Percentiles rank a stretch among this genome's conserved stretches.
Evolutionary conservation across 1,140 invertebrate genomes (phyloP).

Genomic region (Leptinotarsa texana): DNA sequence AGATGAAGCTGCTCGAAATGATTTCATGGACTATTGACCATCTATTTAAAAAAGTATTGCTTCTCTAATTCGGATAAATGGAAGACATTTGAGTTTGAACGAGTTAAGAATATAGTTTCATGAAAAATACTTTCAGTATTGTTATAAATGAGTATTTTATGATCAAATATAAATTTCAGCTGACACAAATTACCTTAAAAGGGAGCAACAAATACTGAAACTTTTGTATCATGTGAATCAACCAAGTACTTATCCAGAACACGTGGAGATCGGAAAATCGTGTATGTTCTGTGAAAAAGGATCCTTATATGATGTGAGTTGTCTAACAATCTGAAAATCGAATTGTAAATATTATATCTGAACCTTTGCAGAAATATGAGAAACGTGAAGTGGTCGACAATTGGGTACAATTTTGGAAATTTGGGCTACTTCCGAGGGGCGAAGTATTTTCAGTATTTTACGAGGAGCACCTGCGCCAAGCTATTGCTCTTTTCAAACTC

Average conservation of each 20-base stretch:
- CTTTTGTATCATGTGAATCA: conserved; percentile 65
- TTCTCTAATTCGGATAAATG: no score
- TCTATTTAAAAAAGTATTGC: no score
- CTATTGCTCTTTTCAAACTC: conserved; percentile 66
- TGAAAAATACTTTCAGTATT: no score
- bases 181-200: conserved; percentile 53
- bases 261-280: conserved; percentile 58
- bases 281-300: neutral
- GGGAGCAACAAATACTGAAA: conserved; percentile 65
- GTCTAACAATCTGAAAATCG: no score
- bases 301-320: neutral
- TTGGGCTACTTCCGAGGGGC: conserved; percentile 62
- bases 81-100: no score
- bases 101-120: no score
- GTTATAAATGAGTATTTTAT: no score
- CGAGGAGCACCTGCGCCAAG: conserved; percentile 65
- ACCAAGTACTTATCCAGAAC: conserved; percentile 58
- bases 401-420: conserved; percentile 60
- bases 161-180: no score
- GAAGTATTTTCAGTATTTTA: conserved; percentile 67
- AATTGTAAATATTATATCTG: no score
- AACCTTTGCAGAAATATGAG: conserved; percentile 27
- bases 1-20: no score
- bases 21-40: no score
- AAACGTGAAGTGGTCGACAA: conserved; percentile 55